phyloP scores from a whole-genome alignment of 1,140 invertebrate genomes.

The Oncopodura yosiiana region DNA sequence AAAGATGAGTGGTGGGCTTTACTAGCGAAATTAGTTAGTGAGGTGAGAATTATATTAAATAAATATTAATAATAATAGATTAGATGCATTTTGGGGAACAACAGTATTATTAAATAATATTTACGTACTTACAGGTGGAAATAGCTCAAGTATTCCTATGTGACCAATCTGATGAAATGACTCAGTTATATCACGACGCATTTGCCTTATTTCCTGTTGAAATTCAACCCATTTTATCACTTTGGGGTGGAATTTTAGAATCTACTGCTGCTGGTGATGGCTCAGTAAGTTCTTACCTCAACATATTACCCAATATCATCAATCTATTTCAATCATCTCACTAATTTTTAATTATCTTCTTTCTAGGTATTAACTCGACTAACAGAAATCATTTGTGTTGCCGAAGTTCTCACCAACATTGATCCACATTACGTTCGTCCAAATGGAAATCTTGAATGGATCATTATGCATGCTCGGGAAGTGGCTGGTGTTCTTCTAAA shows the following conservation, averaged over 20 bases:
- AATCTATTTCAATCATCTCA: too few species aligned
- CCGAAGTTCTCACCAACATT: constrained; percentile 5
- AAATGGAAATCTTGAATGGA: constrained; percentile 15
- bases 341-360: too few species aligned
- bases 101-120: too few species aligned
- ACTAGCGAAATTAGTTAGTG: too few species aligned
- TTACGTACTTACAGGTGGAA: background rate
- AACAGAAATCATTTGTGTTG: constrained; percentile 6
- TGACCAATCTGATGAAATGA: background rate
- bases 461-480: constrained; percentile 2
- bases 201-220: constrained; percentile 3
- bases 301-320: background rate
- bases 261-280: background rate
- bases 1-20: constrained; percentile 15
- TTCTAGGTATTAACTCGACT: constrained; percentile 1
- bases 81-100: too few species aligned
- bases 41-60: too few species aligned
- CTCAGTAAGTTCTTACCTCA: background rate
- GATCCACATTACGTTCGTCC: constrained; percentile 6
- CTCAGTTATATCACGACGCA: background rate
- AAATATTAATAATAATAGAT: too few species aligned
- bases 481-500: constrained; percentile 11
- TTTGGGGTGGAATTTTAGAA: constrained; percentile 8
- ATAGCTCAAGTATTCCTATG: background rate
- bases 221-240: background rate